A percentile compares a stretch with the other conserved stretches of the same genome.
phyloP scores from a whole-genome alignment of 2,888 invertebrate species.

The Chloroclysta siterata region DNA sequence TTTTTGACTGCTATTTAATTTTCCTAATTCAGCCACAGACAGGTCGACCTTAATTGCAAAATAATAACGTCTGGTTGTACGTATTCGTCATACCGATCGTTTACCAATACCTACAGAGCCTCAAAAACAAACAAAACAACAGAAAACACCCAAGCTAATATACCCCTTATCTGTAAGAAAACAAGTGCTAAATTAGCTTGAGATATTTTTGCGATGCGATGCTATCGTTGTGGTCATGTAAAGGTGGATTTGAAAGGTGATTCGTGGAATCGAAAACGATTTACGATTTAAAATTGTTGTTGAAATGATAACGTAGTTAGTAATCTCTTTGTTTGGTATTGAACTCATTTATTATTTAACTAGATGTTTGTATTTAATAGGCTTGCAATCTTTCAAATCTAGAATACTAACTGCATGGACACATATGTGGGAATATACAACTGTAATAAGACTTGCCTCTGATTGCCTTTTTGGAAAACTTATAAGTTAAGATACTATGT shows the following conservation, averaged over 20 bases:
- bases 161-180: not conserved
- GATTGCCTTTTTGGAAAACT: no score
- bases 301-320: slow-evolving; percentile 39
- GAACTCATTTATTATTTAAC: slow-evolving; percentile 8
- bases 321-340: slow-evolving; percentile 25
- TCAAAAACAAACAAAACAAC: slow-evolving; percentile 5
- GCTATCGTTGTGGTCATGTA: slow-evolving; percentile 16
- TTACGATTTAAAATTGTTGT: slow-evolving; percentile 52
- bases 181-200: slow-evolving; percentile 18
- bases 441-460: no score
- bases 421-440: no score
- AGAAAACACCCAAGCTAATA: slow-evolving; percentile 1
- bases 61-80: slow-evolving; percentile 77
- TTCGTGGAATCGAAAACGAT: slow-evolving; percentile 66
- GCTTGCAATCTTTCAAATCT: no score
- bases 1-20: slow-evolving; percentile 41
- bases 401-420: no score
- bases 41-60: slow-evolving; percentile 78
- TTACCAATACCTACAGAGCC: slow-evolving; percentile 40
- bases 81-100: slow-evolving; percentile 60
- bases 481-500: no score
- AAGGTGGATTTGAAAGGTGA: slow-evolving; percentile 41
- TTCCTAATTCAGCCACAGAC: slow-evolving; percentile 65
- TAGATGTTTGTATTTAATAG: not conserved
- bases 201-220: slow-evolving; percentile 19